Base-by-base conservation (phyloP, 2,797 vertebrate species). In the Micrastur ruficollis region DNA sequence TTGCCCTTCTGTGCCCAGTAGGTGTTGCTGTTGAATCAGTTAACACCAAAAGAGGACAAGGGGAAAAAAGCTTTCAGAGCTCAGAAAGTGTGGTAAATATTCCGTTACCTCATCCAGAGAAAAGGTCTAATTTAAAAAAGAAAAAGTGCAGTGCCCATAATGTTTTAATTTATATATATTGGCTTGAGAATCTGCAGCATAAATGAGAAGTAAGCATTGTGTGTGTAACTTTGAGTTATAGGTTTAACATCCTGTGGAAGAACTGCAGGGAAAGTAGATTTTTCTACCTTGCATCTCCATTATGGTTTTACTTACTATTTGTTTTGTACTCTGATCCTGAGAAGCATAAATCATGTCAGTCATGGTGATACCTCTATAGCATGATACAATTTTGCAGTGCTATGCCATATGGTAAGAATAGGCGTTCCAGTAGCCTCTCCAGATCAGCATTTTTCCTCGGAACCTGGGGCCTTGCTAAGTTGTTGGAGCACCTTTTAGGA, bases 11-110 rank as follows among this genome's bases (percentile, higher is more conserved):
- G 6, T 89, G 96, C 73, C 96, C 96, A 96, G 96, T 95, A 97
- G 96, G 95, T 97, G 96, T 92, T 96, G 96, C 95, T 97, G 94
- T 97, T 97, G 96, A 92, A 92, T 93, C 96, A 91, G 0, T 79
- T 79, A 94, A 94, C 47, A 31, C 46, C 8, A 9, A 56, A 81
- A 78, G 36, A 93, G 68, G 32, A 49, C 47, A 42, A 49, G 61
- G 13, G 16, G 26, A 27, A 18, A 50, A 81, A 85, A 55, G 20
- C 29, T 80, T 62, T 59, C 25, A 8, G 27, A 55, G 25, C 36
- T 82, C 15, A 7, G n/a, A 85, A 67, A n/a, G 34, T 38, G 29
- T 6, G 13, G 14, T 67, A 71, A 63, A 55, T 75, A 58, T 55
- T 79, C 17, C 3, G 1, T 4, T 86, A 71, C 38, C 38, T 89